phyloP scores from a whole-genome alignment of 2,113 vertebrate genomes.

The Urocitellus parryii region DNA sequence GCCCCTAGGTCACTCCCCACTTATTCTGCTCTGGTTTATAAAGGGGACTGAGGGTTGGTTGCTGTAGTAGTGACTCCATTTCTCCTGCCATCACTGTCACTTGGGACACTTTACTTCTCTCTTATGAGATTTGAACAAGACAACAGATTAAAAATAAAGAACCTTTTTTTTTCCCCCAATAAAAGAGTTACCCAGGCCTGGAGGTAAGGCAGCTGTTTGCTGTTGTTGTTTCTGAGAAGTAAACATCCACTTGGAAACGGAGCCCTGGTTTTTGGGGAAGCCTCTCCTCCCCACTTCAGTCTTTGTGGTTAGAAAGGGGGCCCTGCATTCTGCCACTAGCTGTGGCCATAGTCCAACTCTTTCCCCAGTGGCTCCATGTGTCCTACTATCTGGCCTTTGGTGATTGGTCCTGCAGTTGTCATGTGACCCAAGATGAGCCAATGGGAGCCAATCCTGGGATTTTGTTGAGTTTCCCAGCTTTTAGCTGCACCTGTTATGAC shows the following conservation, averaged over 20 bases:
- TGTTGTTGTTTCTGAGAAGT: background rate
- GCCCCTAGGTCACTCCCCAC: too few species aligned
- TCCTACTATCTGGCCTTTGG: background rate
- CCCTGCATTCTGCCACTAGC: background rate
- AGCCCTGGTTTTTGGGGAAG: too few species aligned
- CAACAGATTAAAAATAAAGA: background rate
- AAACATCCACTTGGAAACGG: background rate
- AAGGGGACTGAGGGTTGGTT: too few species aligned
- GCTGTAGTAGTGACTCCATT: too few species aligned
- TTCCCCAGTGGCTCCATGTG: fast-evolving
- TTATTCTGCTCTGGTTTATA: background rate
- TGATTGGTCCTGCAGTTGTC: background rate
- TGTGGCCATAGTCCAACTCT: background rate
- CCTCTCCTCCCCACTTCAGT: background rate
- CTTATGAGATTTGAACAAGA: background rate
- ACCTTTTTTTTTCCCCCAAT: background rate
- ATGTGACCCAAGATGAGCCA: background rate
- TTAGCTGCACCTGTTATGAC: too few species aligned
- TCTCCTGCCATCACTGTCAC: background rate
- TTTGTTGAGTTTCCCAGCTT: background rate
- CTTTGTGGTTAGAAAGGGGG: background rate
- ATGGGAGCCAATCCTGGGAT: background rate
- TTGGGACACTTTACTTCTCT: too few species aligned
- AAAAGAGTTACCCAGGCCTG: too few species aligned
- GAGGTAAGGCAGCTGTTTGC: too few species aligned